Base-by-base conservation (phyloP, 2,888 invertebrate genomes). In the Harpagoxenus sublaevis region DNA sequence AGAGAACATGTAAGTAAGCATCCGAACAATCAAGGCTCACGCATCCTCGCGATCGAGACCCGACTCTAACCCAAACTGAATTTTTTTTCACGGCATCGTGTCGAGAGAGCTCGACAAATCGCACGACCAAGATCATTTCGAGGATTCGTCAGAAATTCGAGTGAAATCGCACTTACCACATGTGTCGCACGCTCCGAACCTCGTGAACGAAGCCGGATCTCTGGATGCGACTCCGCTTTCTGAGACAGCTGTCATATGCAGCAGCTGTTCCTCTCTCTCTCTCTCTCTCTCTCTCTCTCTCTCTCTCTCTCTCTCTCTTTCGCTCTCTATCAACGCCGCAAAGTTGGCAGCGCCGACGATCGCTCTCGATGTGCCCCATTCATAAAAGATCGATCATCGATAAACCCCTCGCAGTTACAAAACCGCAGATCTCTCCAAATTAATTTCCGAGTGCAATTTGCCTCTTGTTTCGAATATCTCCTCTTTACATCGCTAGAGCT, bases 241-340 rank as follows among this genome's bases (percentile, higher is more conserved):
- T 42, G 31, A 53, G 66, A 77, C 77, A 77, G 77, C 77, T 77
- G 77, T 77, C 63, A 62, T 53, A 35, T 35, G 35, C n/a, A 75
- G 48, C 77, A 77, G 77, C 77, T 77, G 77, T 63, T 77, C n/a
- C 45, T 60, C 18, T 39, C 18, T 31, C 62, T 35, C 23, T 35
- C 35, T 31, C 31, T 31, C 31, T 35, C 35, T 35, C 35, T 39
- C 39, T 74, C 60, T 23, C 23, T 23, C 45, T 60, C 18, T 42
- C 18, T 31, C 62, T 35, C 23, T 35, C 35, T 31, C 31, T 31
- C 31, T 35, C 35, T 35, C 35, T 39, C 39, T 74, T 23, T 23
- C 23, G 23, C 60, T 28, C 31, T 31, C 31, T 18, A 18, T 39
- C 23, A 35, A 15, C 15, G 18, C 18, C 35, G 31, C 48, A 39